A percentile compares a stretch with the other conserved stretches of the same genome.
phyloP scores from a whole-genome alignment of 2,113 vertebrate genomes.

The Aegithalos caudatus region DNA sequence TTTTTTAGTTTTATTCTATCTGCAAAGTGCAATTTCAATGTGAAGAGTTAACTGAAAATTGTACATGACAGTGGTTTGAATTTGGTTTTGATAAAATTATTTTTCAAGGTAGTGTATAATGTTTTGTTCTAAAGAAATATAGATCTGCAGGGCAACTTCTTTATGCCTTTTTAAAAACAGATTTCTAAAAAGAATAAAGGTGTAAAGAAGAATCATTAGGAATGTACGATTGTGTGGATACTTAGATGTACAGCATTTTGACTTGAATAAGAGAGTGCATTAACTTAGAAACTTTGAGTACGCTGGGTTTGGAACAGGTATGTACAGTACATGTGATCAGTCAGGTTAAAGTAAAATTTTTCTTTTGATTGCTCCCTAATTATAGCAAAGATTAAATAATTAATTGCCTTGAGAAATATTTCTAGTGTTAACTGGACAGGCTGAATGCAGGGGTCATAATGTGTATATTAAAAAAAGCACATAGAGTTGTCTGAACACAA shows the following conservation, averaged over 20 bases:
- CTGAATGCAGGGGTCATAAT: conserved; percentile 62
- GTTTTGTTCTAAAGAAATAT: conserved; percentile 78
- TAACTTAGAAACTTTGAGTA: conserved; percentile 60
- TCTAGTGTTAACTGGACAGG: conserved; percentile 67
- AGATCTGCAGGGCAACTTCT: conserved; percentile 73
- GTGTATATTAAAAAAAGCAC: conserved; percentile 71
- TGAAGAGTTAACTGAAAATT: conserved; percentile 75
- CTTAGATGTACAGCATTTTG: conserved; percentile 73
- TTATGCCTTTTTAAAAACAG: conserved; percentile 72
- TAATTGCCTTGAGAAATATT: conserved; percentile 76
- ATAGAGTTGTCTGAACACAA: conserved; percentile 46
- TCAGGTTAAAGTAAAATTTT: conserved; percentile 68
- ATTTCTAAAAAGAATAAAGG: conserved; percentile 66
- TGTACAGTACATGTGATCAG: conserved; percentile 71
- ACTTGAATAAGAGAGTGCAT: conserved; percentile 66
- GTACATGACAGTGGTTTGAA: conserved; percentile 75
- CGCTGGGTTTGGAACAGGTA: conserved; percentile 66
- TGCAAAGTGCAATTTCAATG: conserved; percentile 93
- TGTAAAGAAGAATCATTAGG: conserved; percentile 60
- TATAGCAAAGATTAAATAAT: conserved; percentile 71
- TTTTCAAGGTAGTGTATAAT: conserved; percentile 85
- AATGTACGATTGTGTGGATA: conserved; percentile 69
- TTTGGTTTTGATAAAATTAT: conserved; percentile 87
- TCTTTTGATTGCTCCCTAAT: conserved; percentile 73
- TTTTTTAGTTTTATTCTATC: conserved; percentile 36